Percentiles rank a stretch among this genome's conserved stretches.
phyloP scores from a whole-genome alignment of 1,140 invertebrate species.

The Lasioglossum albipes region DNA sequence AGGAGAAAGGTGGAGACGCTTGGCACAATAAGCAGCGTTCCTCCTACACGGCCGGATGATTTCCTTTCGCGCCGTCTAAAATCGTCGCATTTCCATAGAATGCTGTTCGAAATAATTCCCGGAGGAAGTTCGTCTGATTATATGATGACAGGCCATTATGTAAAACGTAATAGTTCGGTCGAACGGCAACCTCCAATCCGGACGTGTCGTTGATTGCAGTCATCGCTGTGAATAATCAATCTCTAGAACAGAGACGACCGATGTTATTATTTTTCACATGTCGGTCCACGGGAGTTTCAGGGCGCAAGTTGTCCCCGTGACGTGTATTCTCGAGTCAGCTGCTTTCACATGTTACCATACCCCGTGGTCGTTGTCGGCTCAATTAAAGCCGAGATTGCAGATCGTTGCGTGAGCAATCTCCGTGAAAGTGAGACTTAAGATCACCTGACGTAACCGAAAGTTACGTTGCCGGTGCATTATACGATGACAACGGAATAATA shows the following conservation, averaged over 20 bases:
- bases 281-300: background rate
- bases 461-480: background rate
- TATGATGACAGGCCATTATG: slow-evolving; percentile 50
- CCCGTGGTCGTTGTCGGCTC: too few relatives aligned
- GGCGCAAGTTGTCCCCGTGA: background rate
- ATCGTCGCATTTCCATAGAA: slow-evolving; percentile 47
- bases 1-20: slow-evolving; percentile 26
- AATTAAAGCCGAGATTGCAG: slow-evolving; percentile 13
- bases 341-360: slow-evolving; percentile 4
- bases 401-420: background rate
- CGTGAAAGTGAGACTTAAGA: slow-evolving; percentile 9
- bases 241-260: background rate
- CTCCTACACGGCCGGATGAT: slow-evolving; percentile 25
- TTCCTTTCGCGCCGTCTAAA: slow-evolving; percentile 25
- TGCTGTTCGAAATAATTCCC: slow-evolving; percentile 41
- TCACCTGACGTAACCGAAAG: background rate
- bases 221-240: slow-evolving; percentile 20
- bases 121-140: slow-evolving; percentile 55
- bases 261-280: slow-evolving; percentile 19
- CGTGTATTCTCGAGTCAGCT: too few relatives aligned
- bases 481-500: background rate
- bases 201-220: slow-evolving; percentile 34
- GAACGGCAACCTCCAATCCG: slow-evolving; percentile 42
- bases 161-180: slow-evolving; percentile 21
- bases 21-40: slow-evolving; percentile 29